phyloP scores from a whole-genome alignment of 2,113 vertebrate species.

The Lipophrys pholis region DNA sequence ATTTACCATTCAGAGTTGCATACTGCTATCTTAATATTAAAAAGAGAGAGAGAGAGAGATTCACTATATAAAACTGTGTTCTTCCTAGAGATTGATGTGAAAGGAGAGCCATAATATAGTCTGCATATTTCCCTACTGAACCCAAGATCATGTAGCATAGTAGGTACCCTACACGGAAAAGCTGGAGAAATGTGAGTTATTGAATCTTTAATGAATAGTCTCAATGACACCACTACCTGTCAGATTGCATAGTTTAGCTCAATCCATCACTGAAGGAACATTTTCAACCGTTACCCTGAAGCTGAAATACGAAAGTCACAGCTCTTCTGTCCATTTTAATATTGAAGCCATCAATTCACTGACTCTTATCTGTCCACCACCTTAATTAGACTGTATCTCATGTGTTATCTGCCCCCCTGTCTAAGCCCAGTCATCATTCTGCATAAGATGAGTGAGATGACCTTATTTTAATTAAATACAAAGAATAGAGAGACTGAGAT shows the following conservation, averaged over 20 bases:
- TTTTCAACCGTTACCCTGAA: constrained; percentile 36
- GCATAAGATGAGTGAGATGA: constrained; percentile 62
- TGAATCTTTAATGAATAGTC: constrained; percentile 64
- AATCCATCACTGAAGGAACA: constrained; percentile 68
- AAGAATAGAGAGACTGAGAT: constrained; percentile 39
- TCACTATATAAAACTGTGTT: constrained; percentile 3
- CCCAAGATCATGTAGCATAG: constrained; percentile 5
- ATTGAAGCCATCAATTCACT: constrained; percentile 54
- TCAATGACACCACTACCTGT: constrained; percentile 68
- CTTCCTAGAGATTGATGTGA: constrained; percentile 31
- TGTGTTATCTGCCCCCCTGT: constrained; percentile 61
- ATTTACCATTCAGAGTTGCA: background rate
- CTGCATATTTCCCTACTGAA: constrained; percentile 8
- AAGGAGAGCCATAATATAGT: constrained; percentile 3
- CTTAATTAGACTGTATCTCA: constrained; percentile 72
- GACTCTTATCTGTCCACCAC: constrained; percentile 35
- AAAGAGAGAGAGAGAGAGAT: constrained; percentile 16
- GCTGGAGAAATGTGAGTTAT: constrained; percentile 51
- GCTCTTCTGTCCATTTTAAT: constrained; percentile 56
- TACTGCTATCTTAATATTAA: background rate
- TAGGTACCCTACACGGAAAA: background rate
- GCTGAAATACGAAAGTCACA: constrained; percentile 66
- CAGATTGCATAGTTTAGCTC: constrained; percentile 61
- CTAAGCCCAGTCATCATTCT: constrained; percentile 53
- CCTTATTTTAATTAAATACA: constrained; percentile 68